Conservation (phyloP, 2,888 invertebrate species). For the Stenotaenia linearis region DNA sequence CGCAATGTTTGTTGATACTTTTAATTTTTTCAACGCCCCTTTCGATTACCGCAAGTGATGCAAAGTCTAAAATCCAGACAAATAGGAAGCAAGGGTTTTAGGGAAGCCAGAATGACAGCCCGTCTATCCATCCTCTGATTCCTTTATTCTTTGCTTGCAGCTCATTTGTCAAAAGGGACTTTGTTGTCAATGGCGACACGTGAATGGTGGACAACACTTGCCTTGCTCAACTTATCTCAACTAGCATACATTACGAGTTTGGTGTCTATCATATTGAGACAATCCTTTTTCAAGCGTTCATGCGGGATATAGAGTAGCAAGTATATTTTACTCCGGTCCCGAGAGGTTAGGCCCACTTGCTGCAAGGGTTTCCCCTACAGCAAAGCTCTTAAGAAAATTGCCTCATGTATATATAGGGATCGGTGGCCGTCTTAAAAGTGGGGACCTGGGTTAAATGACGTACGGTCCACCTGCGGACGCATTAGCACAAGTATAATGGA, state of each 20-base stretch:
- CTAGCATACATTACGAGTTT: neutral
- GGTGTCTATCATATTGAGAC: neutral
- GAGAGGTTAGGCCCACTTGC: constrained; percentile 11
- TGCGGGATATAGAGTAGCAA: neutral
- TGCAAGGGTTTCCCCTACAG: neutral
- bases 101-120: neutral
- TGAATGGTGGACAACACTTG: neutral
- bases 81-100: constrained; percentile 24
- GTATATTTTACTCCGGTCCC: constrained; percentile 5
- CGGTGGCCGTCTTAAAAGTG: constrained; percentile 24
- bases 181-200: constrained; percentile 27
- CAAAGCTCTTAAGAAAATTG: constrained; percentile 23
- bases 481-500: constrained; percentile 19
- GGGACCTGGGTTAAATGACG: constrained; percentile 14
- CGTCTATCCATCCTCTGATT: constrained; percentile 24
- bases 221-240: neutral
- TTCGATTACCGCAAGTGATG: neutral
- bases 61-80: constrained; percentile 8
- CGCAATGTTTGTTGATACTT: too few species aligned
- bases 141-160: constrained; percentile 30
- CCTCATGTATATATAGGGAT: constrained; percentile 24
- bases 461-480: constrained; percentile 21
- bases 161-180: constrained; percentile 30
- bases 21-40: too few species aligned
- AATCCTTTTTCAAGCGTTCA: neutral